Evolutionary conservation across 2,797 vertebrate genomes (phyloP), one percentile per base, ranked within the genome.

Genomic region (Octomys mimax): DNA sequence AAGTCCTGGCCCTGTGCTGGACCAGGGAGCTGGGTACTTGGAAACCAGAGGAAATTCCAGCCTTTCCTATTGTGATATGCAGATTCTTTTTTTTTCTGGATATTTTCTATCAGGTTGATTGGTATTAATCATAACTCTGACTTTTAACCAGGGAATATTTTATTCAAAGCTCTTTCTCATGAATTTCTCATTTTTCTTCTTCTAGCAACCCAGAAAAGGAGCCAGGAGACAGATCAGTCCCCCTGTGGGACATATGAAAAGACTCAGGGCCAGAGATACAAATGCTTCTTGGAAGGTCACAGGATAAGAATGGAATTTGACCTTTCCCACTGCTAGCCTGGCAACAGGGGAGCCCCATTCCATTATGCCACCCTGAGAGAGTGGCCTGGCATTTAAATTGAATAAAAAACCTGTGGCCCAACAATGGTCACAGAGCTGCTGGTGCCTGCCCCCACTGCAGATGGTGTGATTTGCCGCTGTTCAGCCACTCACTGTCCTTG

Each of bases 41-140:
- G 31, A 68, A 57, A 4, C 7, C 1, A 36, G 36, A 61, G 14
- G 21, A 66, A 1, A 26, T 78, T 79, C 31, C 16, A 39, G 6
- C 13, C 66, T 82, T 95, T 82, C 18, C 21, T 36, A 1, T 21
- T 39, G 46, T 80, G 64, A 33, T 33, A 6, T 24, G 68, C 52
- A 13, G 9, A 80, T 91, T 79, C 26, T 42, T 31, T 92, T 73
- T 91, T 95, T 91, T 95, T 64, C 59, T n/a, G 46, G 81, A 36
- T 39, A 52, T 77, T 36, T 78, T 78, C 59, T 6, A 19, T 57
- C 6, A 46, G 22, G 8, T 39, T 59, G 61, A 39, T 73, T 77
- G 36, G 9, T 33, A 59, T 75, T 92, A 83, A 81, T 42, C 14
- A 6, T 59, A 59, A 19, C 10, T 9, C 11, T 83, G 77, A 54